Evolutionary conservation across 2,888 invertebrate species (phyloP).

Genomic region (Aphidoletes aphidimyza): DNA sequence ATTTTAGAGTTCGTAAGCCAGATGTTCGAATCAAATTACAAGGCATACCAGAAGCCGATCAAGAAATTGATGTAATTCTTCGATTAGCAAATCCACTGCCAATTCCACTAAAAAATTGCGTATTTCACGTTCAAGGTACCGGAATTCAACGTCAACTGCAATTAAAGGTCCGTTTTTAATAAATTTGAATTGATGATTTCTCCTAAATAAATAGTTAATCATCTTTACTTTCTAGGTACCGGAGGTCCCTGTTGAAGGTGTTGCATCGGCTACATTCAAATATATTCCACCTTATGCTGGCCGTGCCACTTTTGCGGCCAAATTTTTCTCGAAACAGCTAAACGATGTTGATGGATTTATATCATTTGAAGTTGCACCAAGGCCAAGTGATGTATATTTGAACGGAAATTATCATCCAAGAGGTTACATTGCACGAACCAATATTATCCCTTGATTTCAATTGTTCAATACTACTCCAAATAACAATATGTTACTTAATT

Average conservation of each 20-base stretch:
- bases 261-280: conserved; percentile 78
- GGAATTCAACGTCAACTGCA: conserved; percentile 80
- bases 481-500: background rate
- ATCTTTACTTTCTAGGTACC: conserved; percentile 61
- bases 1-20: conserved; percentile 88
- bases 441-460: background rate
- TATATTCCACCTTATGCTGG: conserved; percentile 83
- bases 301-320: conserved; percentile 83
- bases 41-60: conserved; percentile 68
- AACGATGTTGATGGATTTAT: conserved; percentile 90
- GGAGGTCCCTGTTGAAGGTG: conserved; percentile 72
- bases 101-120: conserved; percentile 77
- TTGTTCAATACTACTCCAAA: background rate
- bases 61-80: conserved; percentile 72
- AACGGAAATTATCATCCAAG: conserved; percentile 7
- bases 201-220: background rate
- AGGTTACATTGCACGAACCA: background rate
- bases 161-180: conserved; percentile 69
- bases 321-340: conserved; percentile 87
- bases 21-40: conserved; percentile 81
- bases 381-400: conserved; percentile 62
- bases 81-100: conserved; percentile 85
- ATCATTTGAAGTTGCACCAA: conserved; percentile 75
- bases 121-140: conserved; percentile 84
- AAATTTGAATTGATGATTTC: background rate